Evolutionary conservation across 2,797 vertebrate species (phyloP).

Genomic region (Lemur catta): DNA sequence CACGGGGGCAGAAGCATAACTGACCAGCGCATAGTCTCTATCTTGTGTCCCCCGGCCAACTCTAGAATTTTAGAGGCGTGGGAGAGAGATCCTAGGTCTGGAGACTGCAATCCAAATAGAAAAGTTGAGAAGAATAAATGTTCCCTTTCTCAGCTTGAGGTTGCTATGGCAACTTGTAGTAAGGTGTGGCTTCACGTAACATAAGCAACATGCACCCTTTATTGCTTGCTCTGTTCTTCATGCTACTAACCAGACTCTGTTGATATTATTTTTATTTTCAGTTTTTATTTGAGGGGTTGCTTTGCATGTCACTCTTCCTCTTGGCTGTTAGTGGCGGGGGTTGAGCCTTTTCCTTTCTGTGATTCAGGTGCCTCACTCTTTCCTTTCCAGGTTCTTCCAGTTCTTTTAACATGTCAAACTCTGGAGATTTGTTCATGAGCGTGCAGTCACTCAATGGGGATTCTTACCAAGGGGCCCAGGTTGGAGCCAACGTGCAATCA

Average conservation of each 20-base stretch:
- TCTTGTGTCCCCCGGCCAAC: not conserved
- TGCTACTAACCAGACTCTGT: constrained; percentile 85
- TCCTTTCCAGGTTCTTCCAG: constrained; percentile 98
- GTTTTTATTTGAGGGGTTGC: constrained; percentile 79
- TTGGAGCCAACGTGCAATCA: constrained; percentile 99
- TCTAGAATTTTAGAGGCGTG: not conserved
- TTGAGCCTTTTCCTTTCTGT: constrained; percentile 89
- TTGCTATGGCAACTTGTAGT: constrained; percentile 66
- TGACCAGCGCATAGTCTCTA: not conserved
- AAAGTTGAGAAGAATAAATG: not conserved
- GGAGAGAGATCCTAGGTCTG: not conserved
- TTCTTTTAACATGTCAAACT: constrained; percentile 99
- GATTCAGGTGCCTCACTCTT: constrained; percentile 92
- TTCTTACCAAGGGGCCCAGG: constrained; percentile 99
- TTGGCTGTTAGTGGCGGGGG: constrained; percentile 86
- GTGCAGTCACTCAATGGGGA: constrained; percentile 99
- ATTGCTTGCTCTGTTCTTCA: constrained; percentile 83
- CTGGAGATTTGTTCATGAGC: constrained; percentile 99
- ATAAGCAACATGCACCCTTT: constrained; percentile 68
- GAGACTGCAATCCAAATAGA: not conserved
- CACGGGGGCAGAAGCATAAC: not conserved
- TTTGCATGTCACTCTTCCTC: constrained; percentile 87
- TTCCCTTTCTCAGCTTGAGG: constrained; percentile 48
- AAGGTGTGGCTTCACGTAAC: constrained; percentile 77
- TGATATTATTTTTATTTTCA: constrained; percentile 82